A percentile compares a stretch with the other conserved stretches of the same genome.
Conservation (phyloP, 2,888 invertebrate genomes). For the Drosophila kanekoi region DNA sequence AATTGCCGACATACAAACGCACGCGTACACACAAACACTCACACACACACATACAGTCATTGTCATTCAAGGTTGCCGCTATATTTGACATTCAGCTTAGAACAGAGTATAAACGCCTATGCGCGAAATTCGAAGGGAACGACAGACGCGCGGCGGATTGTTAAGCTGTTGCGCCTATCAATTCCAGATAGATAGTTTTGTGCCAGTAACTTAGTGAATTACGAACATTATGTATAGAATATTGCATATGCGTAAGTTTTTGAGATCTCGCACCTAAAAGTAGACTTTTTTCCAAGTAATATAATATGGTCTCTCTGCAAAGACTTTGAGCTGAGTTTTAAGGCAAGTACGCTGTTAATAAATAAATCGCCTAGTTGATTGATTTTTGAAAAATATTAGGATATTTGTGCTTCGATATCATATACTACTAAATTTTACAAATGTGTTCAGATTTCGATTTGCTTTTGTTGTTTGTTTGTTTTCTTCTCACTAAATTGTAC, state of each 20-base stretch:
- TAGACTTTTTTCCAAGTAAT: background rate
- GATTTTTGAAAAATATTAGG: too few relatives aligned
- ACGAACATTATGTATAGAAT: background rate
- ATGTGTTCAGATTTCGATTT: background rate
- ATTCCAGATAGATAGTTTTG: slow-evolving; percentile 15
- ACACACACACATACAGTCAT: slow-evolving; percentile 27
- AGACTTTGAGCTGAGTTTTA: slow-evolving; percentile 1
- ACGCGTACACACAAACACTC: slow-evolving; percentile 3
- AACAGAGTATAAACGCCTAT: background rate
- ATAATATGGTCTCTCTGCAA: background rate
- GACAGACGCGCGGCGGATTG: background rate
- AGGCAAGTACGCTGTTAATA: slow-evolving; percentile 1
- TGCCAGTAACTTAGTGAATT: background rate
- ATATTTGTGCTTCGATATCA: background rate
- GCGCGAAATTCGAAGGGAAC: slow-evolving; percentile 6
- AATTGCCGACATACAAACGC: slow-evolving; percentile 7
- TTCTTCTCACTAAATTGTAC: background rate
- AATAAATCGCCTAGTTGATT: too few relatives aligned
- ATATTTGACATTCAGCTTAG: slow-evolving; percentile 22
- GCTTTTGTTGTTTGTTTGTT: background rate
- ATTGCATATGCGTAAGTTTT: background rate
- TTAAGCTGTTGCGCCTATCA: slow-evolving; percentile 20
- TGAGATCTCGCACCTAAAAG: background rate
- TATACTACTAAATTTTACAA: too few relatives aligned
- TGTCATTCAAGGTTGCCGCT: slow-evolving; percentile 61